Percentiles rank a stretch among this genome's conserved stretches.
Evolutionary conservation across 2,888 invertebrate genomes (phyloP).

Genomic region (Eupithecia inturbata): DNA sequence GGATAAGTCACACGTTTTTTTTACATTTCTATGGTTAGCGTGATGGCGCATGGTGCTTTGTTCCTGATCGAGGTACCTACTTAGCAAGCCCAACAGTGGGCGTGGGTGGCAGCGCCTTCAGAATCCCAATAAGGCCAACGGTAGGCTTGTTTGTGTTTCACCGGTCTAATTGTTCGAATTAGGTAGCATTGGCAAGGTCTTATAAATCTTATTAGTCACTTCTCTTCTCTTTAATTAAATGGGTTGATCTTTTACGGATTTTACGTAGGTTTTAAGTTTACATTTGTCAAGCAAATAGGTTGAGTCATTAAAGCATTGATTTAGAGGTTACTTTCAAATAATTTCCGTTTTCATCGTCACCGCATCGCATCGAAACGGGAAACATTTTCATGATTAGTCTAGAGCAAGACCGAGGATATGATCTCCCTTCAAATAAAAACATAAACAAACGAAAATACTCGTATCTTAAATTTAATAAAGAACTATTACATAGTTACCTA

Average conservation of each 20-base stretch:
- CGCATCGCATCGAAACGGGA: background rate
- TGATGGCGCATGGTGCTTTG: background rate
- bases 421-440: background rate
- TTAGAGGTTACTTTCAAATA: background rate
- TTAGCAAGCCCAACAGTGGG: slow-evolving; percentile 48
- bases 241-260: background rate
- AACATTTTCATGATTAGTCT: background rate
- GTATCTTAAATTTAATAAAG: background rate
- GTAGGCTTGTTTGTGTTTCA: slow-evolving; percentile 66
- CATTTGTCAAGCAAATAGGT: background rate
- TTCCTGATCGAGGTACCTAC: slow-evolving; percentile 4
- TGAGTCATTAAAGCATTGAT: background rate
- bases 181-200: slow-evolving; percentile 60
- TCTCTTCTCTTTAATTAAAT: background rate
- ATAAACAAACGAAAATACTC: background rate
- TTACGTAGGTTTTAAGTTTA: background rate
- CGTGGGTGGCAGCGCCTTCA: slow-evolving; percentile 62
- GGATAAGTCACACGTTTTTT: background rate
- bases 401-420: background rate
- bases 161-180: slow-evolving; percentile 67
- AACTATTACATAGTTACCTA: too few species aligned
- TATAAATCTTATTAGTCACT: slow-evolving; percentile 34
- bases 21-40: background rate
- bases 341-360: background rate
- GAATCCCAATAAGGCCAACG: slow-evolving; percentile 69